Evolutionary conservation across 2,113 vertebrate genomes (phyloP).

Genomic region (Otocyon megalotis): DNA sequence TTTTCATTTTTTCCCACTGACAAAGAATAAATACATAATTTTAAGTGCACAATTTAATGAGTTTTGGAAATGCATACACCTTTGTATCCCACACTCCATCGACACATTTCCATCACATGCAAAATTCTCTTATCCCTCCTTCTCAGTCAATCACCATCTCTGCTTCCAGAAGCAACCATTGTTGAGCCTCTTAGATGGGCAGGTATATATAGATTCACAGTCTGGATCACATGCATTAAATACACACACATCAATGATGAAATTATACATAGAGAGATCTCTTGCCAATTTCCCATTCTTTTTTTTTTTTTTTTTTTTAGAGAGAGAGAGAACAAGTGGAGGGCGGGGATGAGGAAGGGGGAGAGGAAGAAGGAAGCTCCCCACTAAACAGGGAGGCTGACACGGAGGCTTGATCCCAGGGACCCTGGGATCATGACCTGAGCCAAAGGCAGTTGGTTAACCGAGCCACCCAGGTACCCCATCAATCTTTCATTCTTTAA

Average conservation of each 20-base stretch:
- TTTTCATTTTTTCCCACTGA: neutral
- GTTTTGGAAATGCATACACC: neutral
- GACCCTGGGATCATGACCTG: no score
- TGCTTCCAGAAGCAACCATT: neutral
- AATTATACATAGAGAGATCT: neutral
- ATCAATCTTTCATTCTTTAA: neutral
- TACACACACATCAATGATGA: neutral
- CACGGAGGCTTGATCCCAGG: no score
- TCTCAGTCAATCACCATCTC: neutral
- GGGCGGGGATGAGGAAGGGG: no score
- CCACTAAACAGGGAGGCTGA: no score
- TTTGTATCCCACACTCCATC: neutral
- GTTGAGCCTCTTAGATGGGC: neutral
- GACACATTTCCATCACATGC: neutral
- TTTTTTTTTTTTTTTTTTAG: no score
- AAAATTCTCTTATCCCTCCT: neutral
- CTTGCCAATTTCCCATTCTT: neutral
- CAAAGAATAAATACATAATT: neutral
- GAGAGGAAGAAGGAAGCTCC: no score
- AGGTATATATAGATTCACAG: neutral
- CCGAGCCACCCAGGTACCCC: no score
- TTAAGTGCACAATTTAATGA: neutral
- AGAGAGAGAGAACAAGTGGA: no score
- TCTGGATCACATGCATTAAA: neutral
- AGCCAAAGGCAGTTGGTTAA: no score